These are phyloP conservation scores for Heliconius hewitsoni DNA, from an alignment of 1,140 invertebrate species.

Conservation along the genomic window DNA sequence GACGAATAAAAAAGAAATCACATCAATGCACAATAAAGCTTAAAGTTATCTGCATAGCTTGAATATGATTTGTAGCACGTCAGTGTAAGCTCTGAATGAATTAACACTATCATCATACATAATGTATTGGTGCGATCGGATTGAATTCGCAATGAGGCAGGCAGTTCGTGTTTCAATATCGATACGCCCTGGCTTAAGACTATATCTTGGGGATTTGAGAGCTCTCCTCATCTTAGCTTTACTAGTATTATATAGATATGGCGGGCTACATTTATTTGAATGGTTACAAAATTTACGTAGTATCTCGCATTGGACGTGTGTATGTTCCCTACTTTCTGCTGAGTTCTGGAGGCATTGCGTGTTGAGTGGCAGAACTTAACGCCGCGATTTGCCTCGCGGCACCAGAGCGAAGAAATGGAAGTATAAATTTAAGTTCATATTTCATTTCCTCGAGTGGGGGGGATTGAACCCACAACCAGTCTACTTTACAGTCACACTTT, in stretches of 20 bases:
- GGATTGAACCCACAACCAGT: too few species aligned
- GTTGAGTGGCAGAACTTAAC: too few species aligned
- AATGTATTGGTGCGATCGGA: slow-evolving; percentile 23
- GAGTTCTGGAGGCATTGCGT: too few species aligned
- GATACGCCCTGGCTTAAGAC: slow-evolving; percentile 9
- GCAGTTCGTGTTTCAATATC: slow-evolving; percentile 22
- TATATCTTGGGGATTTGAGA: slow-evolving; percentile 13
- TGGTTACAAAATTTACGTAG: neutral
- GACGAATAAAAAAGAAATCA: too few species aligned
- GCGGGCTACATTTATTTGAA: neutral
- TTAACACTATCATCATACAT: slow-evolving; percentile 19
- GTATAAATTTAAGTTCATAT: too few species aligned
- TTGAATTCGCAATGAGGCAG: slow-evolving; percentile 21
- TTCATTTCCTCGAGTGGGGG: too few species aligned
- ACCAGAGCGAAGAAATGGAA: too few species aligned
- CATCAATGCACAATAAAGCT: too few species aligned
- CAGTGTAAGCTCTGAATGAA: slow-evolving; percentile 14
- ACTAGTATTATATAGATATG: neutral
- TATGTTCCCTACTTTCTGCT: neutral
- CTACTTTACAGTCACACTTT: too few species aligned
- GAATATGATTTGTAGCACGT: neutral
- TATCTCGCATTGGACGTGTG: neutral
- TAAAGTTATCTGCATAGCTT: neutral
- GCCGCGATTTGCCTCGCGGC: too few species aligned
- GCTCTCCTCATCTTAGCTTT: slow-evolving; percentile 13